Evolutionary conservation across 2,797 vertebrate genomes (phyloP), one percentile per base, ranked within the genome.

Genomic region (Scarus forsteni): DNA sequence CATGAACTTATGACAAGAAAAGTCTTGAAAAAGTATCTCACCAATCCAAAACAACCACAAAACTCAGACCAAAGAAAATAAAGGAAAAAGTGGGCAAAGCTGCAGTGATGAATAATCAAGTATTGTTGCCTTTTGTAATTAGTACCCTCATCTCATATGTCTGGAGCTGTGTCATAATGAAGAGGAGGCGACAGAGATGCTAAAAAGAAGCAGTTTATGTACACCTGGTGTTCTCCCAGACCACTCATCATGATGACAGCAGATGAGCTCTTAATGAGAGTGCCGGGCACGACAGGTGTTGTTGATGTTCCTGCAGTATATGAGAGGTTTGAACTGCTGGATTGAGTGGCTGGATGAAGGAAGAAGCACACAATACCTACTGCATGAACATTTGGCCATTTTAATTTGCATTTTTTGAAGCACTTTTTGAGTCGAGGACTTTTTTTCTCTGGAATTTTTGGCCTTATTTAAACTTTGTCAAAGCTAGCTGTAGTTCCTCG

Each of bases 231-330:
- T 0, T 45, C 34, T 45, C 39, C 39, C 64, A 74, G 45, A 74
- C 15, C 61, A 45, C 58, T 45, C 49, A 66, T 61, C 43, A 60
- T 48, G 34, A 57, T 45, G 14, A 56, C 58, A 46, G 50, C 44
- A 43, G 42, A 16, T 66, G 43, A 60, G 58, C 51, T 52, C 39
- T 44, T 73, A 65, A 73, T 73, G 27, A 43, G 51, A 14, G 38
- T 50, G 19, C 7, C 3, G 36, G 15, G 55, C 12, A 42, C 40
- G 9, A 6, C 19, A 60, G 61, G 62, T 73, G 61, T 60, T 49
- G 58, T 7, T 16, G 43, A 38, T 55, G 27, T 39, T 57, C 19
- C 19, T n/a, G 19, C 13, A 11, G 39, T n/a, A 18, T 36, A 38
- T 18, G 18, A 10, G 38, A n/a, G 27, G 9, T 35, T 48, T 48